These are phyloP conservation scores for Magallana nippona DNA, from an alignment of 2,888 invertebrate genomes.

Conservation along the genomic window DNA sequence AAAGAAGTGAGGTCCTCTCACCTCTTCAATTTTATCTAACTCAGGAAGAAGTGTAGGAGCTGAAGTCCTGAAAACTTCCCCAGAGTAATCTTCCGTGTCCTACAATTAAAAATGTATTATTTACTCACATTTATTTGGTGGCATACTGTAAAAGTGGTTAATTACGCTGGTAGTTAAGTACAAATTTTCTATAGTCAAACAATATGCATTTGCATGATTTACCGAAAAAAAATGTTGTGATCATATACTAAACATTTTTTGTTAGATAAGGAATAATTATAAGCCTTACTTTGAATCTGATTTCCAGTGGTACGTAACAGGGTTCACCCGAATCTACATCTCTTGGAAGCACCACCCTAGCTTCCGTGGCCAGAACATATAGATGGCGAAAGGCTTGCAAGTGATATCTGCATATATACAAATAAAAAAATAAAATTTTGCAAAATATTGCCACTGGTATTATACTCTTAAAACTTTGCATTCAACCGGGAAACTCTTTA, in stretches of 20 bases:
- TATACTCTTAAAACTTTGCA: too few relatives aligned
- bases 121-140: too few relatives aligned
- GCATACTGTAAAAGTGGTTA: too few relatives aligned
- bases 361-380: slow-evolving; percentile 96
- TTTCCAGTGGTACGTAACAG: slow-evolving; percentile 90
- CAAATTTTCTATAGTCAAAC: too few relatives aligned
- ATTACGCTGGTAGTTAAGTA: too few relatives aligned
- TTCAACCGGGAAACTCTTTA: too few relatives aligned
- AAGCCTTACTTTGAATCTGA: slow-evolving; percentile 80
- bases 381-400: slow-evolving; percentile 97
- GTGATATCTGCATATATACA: slow-evolving; percentile 87
- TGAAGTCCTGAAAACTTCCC: slow-evolving; percentile 81
- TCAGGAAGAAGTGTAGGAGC: slow-evolving; percentile 94
- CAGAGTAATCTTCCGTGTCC: slow-evolving; percentile 66
- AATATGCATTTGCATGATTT: too few relatives aligned
- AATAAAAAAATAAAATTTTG: not conserved
- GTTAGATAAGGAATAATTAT: too few relatives aligned
- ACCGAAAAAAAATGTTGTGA: too few relatives aligned
- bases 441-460: too few relatives aligned
- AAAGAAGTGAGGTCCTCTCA: slow-evolving; percentile 75
- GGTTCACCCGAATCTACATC: slow-evolving; percentile 90
- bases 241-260: too few relatives aligned
- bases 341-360: slow-evolving; percentile 91
- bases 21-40: slow-evolving; percentile 86
- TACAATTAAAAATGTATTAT: too few relatives aligned